Evolutionary conservation across 2,888 invertebrate species (phyloP).

Genomic region (Tenthredo livida): DNA sequence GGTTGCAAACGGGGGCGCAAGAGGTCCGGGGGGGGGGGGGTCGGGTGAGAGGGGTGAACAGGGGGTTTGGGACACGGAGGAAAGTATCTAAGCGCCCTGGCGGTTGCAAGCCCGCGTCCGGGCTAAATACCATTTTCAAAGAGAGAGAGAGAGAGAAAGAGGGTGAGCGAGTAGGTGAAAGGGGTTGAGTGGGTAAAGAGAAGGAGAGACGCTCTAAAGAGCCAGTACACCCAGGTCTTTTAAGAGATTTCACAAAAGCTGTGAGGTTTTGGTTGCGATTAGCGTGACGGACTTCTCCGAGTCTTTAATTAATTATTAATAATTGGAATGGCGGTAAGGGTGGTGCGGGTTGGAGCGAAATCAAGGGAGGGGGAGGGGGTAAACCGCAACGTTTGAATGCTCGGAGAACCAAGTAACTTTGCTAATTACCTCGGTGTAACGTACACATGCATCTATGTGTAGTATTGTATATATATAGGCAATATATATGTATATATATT

Average conservation of each 20-base stretch:
- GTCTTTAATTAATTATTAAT: conserved; percentile 49
- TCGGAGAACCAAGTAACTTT: conserved; percentile 49
- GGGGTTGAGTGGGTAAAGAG: neutral
- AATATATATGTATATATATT: neutral
- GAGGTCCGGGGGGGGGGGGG: conserved; percentile 33
- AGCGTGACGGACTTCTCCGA: conserved; percentile 41
- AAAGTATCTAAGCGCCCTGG: conserved; percentile 54
- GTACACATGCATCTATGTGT: neutral
- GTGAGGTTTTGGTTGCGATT: conserved; percentile 23
- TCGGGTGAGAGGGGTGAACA: conserved; percentile 23
- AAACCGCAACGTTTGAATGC: conserved; percentile 48
- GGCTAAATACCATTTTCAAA: conserved; percentile 49
- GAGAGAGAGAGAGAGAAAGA: neutral
- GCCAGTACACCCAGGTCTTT: conserved; percentile 10
- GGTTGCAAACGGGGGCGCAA: conserved; percentile 27
- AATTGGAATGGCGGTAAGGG: conserved; percentile 31
- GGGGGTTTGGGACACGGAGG: conserved; percentile 47
- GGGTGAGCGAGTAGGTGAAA: neutral
- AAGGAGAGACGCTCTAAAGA: neutral
- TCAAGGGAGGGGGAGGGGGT: conserved; percentile 6
- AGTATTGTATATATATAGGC: too few relatives aligned
- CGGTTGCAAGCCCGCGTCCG: conserved; percentile 49
- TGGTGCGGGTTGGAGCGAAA: neutral
- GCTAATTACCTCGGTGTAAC: conserved; percentile 47
- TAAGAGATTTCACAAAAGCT: conserved; percentile 20